These are phyloP conservation scores for Sebastes vulpes DNA, from an alignment of 2,797 vertebrate species.

Conservation along the genomic window DNA sequence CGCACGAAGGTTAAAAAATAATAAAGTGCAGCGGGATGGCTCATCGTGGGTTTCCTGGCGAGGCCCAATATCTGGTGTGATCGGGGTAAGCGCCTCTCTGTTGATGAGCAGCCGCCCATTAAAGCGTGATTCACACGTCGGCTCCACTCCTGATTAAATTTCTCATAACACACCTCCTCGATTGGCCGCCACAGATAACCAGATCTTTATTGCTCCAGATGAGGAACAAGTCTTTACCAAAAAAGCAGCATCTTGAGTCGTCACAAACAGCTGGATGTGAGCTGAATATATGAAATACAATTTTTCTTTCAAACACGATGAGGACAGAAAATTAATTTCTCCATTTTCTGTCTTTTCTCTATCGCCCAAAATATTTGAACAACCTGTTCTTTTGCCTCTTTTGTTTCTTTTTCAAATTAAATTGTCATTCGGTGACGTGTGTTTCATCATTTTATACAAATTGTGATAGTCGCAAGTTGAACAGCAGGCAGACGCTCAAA, in stretches of 20 bases:
- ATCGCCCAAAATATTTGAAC: not conserved
- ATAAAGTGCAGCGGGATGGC: slow-evolving; percentile 50
- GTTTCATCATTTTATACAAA: slow-evolving; percentile 36
- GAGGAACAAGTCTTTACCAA: not conserved
- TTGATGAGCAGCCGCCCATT: slow-evolving; percentile 46
- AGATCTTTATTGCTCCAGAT: not conserved
- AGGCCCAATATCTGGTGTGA: slow-evolving; percentile 28
- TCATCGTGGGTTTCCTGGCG: slow-evolving; percentile 21
- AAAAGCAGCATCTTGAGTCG: not conserved
- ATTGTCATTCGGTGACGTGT: slow-evolving; percentile 1
- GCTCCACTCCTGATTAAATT: slow-evolving; percentile 47
- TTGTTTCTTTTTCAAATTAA: slow-evolving; percentile 18
- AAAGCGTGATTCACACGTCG: slow-evolving; percentile 23
- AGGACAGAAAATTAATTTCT: not conserved
- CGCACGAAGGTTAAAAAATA: slow-evolving; percentile 41
- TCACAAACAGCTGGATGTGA: not conserved
- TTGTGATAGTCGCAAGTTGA: slow-evolving; percentile 18
- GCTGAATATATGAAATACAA: not conserved
- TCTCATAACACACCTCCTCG: slow-evolving; percentile 1
- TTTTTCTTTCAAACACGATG: not conserved
- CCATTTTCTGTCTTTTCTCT: not conserved
- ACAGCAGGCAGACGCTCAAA: slow-evolving; percentile 37
- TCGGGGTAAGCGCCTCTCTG: slow-evolving; percentile 21
- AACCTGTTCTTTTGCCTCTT: not conserved
- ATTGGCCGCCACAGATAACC: not conserved